Evolutionary conservation across 2,888 invertebrate genomes (phyloP).

Genomic region (Melanophora roralis): DNA sequence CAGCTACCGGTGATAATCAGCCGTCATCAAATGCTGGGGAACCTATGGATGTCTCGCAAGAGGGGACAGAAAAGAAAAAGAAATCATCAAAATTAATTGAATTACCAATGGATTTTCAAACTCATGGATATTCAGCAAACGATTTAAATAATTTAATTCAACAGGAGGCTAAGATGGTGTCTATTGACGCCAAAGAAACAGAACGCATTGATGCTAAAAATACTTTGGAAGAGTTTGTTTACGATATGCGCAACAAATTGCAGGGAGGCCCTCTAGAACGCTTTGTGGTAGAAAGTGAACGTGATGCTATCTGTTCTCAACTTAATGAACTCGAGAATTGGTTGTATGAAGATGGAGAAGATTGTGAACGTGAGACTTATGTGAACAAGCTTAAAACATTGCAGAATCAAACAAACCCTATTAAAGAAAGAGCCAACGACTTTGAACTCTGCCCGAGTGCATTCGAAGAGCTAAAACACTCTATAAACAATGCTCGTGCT

Average conservation of each 20-base stretch:
- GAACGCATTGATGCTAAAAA: slow-evolving; percentile 97
- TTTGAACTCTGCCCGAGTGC: slow-evolving; percentile 87
- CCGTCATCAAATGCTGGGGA: slow-evolving; percentile 74
- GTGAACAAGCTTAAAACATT: slow-evolving; percentile 81
- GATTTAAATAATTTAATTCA: slow-evolving; percentile 87
- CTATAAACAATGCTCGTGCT: slow-evolving; percentile 89
- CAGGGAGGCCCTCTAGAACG: slow-evolving; percentile 86
- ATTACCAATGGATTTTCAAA: slow-evolving; percentile 87
- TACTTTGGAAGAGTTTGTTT: slow-evolving; percentile 98
- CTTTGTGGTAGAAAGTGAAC: slow-evolving; percentile 86
- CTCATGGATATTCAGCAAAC: slow-evolving; percentile 83
- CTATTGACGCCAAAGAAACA: slow-evolving; percentile 93
- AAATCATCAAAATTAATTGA: slow-evolving; percentile 88
- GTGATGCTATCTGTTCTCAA: slow-evolving; percentile 80
- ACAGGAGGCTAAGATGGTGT: slow-evolving; percentile 89
- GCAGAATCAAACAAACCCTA: slow-evolving; percentile 91
- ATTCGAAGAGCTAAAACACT: slow-evolving; percentile 87
- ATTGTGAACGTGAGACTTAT: slow-evolving; percentile 87
- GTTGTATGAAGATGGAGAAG: slow-evolving; percentile 97
- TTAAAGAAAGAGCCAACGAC: slow-evolving; percentile 89
- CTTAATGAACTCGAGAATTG: slow-evolving; percentile 95
- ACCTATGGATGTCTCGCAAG: slow-evolving; percentile 77
- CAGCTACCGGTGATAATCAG: slow-evolving; percentile 67
- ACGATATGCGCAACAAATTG: slow-evolving; percentile 94
- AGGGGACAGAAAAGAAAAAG: slow-evolving; percentile 85